Conservation (phyloP, 2,888 invertebrate species). For the Eilema depressum region DNA sequence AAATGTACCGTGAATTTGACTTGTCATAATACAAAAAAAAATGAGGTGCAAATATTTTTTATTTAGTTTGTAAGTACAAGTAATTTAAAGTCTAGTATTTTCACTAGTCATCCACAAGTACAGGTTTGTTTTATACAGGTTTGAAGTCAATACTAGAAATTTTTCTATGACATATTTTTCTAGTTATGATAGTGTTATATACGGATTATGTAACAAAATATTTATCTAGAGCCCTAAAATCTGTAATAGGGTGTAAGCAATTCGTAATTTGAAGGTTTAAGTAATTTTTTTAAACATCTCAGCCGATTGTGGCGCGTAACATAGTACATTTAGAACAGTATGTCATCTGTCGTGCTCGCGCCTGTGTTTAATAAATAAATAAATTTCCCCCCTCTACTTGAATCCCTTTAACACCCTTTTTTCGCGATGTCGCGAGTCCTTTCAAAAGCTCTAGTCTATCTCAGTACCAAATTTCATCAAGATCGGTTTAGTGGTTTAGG, state of each 20-base stretch:
- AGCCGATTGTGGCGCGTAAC: not conserved
- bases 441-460: too few relatives aligned
- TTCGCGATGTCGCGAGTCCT: too few relatives aligned
- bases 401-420: too few relatives aligned
- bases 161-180: conserved; percentile 45
- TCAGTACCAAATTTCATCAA: too few relatives aligned
- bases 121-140: conserved; percentile 48
- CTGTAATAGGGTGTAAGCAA: not conserved
- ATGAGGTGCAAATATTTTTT: conserved; percentile 45
- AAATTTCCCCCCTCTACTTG: too few relatives aligned
- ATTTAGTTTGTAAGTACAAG: conserved; percentile 41
- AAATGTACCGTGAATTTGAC: conserved; percentile 5
- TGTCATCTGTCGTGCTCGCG: not conserved
- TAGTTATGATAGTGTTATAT: conserved; percentile 25
- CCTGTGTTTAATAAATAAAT: too few relatives aligned
- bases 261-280: not conserved
- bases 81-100: conserved; percentile 41
- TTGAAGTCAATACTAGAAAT: conserved; percentile 29
- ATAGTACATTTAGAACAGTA: not conserved
- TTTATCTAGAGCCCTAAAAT: not conserved
- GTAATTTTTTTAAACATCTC: not conserved
- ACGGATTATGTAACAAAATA: conserved; percentile 5
- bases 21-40: conserved; percentile 24
- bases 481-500: too few relatives aligned
- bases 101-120: conserved; percentile 62